Evolutionary conservation across 2,113 vertebrate genomes (phyloP).

Genomic region (Rynchops niger): DNA sequence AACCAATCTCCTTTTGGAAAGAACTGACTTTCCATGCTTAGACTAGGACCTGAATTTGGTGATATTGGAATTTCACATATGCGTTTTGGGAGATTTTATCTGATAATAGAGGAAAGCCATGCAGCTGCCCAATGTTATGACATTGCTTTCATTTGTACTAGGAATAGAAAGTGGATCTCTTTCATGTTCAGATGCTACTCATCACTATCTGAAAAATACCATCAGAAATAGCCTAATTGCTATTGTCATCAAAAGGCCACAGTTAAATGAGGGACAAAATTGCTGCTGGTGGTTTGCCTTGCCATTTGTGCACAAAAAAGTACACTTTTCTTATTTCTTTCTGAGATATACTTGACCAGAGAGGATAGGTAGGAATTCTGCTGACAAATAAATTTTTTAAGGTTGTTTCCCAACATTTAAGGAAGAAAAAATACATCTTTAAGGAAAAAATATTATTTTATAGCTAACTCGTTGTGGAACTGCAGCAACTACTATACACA

Average conservation of each 20-base stretch:
- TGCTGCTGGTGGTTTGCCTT: background rate
- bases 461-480: background rate
- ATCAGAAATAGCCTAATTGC: background rate
- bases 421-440: background rate
- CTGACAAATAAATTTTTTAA: background rate
- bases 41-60: background rate
- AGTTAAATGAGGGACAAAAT: background rate
- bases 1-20: background rate
- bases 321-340: background rate
- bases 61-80: background rate
- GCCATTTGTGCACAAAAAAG: background rate
- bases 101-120: background rate
- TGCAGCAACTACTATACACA: background rate
- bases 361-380: background rate
- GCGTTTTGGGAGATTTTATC: background rate
- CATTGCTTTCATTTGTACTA: background rate
- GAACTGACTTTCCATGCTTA: background rate
- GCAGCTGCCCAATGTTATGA: background rate
- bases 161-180: background rate
- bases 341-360: background rate
- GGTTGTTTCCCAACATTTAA: background rate
- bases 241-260: background rate
- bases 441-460: background rate
- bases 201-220: background rate
- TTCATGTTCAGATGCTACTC: background rate